Evolutionary conservation across 2,888 invertebrate genomes (phyloP).

Genomic region (Drosophila greeni): DNA sequence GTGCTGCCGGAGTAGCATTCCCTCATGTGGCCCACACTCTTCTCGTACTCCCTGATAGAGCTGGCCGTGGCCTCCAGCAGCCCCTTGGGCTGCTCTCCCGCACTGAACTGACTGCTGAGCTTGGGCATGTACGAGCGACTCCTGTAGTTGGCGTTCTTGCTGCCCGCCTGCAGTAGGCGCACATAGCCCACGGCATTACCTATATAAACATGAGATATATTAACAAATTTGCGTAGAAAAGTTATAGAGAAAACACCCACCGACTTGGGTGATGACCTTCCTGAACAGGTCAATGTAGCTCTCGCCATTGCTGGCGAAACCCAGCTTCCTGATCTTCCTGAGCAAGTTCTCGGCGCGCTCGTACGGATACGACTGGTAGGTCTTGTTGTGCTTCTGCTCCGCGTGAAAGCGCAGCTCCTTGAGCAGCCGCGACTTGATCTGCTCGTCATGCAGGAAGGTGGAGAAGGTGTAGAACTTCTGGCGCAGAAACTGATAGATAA

Average conservation of each 20-base stretch:
- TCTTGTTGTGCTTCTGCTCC: slow-evolving; percentile 80
- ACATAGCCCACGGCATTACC: slow-evolving; percentile 96
- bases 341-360: slow-evolving; percentile 96
- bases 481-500: slow-evolving; percentile 94
- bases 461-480: slow-evolving; percentile 96
- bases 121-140: slow-evolving; percentile 94
- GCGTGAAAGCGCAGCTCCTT: slow-evolving; percentile 92
- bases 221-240: slow-evolving; percentile 57
- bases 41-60: slow-evolving; percentile 86
- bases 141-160: slow-evolving; percentile 93
- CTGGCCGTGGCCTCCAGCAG: slow-evolving; percentile 82
- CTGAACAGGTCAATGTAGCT: slow-evolving; percentile 96
- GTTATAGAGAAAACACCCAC: slow-evolving; percentile 77
- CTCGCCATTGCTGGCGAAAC: slow-evolving; percentile 87
- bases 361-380: slow-evolving; percentile 80
- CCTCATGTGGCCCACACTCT: slow-evolving; percentile 87
- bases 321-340: slow-evolving; percentile 92
- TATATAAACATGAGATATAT: slow-evolving; percentile 9
- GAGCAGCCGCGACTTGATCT: slow-evolving; percentile 94
- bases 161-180: slow-evolving; percentile 94
- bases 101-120: slow-evolving; percentile 83
- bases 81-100: slow-evolving; percentile 81
- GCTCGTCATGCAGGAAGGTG: slow-evolving; percentile 98
- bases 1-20: slow-evolving; percentile 86
- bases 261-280: slow-evolving; percentile 94